Evolutionary conservation across 2,113 vertebrate genomes (phyloP), one percentile per base, ranked within the genome.

Genomic region (Arothron firmamentum): DNA sequence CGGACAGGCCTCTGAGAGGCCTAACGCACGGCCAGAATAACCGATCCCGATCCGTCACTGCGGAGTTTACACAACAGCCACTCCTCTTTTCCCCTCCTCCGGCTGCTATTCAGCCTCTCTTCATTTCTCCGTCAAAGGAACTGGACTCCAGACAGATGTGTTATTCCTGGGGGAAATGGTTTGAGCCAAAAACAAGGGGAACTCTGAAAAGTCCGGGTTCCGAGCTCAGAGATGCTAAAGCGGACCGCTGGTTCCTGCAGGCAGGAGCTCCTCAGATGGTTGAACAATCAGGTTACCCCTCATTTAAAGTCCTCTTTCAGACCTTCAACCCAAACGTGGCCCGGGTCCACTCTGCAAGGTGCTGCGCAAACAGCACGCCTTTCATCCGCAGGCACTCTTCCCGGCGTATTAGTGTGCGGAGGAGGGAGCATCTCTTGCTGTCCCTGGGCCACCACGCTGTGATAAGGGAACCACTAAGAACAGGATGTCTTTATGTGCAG

Each of bases 21-120:
- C 91, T 91, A 92, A 92, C 83, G 87, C 89, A 31, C 28, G 8
- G 28, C 89, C 92, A 90, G 92, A 94, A 93, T 90, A 92, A 93
- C 90, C 92, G 88, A 92, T 90, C 91, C 92, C 91, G 90, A 93
- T 90, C 91, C 90, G 91, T 93, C 92, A 92, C 84, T 79, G 89
- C 88, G 70, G 87, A 92, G 93, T 94, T 96, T 94, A 94, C 92
- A 90, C 85, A 93, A 91, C 88, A 88, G 90, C 92, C 89, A 88
- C 90, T 93, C 90, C 60, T 68, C 66, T 54, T 25, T 67, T 49
- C 61, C 61, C 55, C 7, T 8, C 53, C 70, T 65, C 41, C 25
- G 53, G 56, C 64, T 70, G 77, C 76, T 80, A 81, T 82, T 63
- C 68, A 67, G 78, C 78, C 70, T 57, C 91, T 91, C 93, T 81